Evolutionary conservation across 2,888 invertebrate species (phyloP).

Genomic region (Hoplodrina ambigua): DNA sequence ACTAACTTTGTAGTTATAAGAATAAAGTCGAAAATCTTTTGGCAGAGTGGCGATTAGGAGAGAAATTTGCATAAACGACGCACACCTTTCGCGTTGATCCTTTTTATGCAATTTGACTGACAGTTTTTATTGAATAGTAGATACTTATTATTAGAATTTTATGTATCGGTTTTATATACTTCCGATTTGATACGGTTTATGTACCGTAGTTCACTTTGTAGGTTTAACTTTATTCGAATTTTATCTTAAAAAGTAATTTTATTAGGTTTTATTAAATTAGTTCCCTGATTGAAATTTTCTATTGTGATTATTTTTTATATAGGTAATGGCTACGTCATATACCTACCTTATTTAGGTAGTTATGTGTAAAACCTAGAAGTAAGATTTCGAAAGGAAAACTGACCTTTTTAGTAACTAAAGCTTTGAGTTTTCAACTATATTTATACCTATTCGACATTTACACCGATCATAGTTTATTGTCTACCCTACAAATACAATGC

Average conservation of each 20-base stretch:
- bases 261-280: background rate
- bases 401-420: background rate
- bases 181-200: constrained; percentile 35
- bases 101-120: constrained; percentile 88
- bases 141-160: constrained; percentile 66
- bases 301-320: background rate
- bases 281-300: background rate
- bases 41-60: constrained; percentile 60
- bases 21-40: constrained; percentile 65
- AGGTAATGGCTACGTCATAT: too few relatives aligned
- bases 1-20: constrained; percentile 49
- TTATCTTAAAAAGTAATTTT: background rate
- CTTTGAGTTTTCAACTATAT: background rate
- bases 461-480: background rate
- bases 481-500: constrained; percentile 11
- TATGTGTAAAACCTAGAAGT: background rate
- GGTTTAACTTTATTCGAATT: background rate
- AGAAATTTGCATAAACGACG: constrained; percentile 87
- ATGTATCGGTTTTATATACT: constrained; percentile 54
- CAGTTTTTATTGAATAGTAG: constrained; percentile 76
- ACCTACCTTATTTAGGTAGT: background rate
- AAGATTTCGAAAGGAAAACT: background rate
- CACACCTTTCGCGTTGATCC: constrained; percentile 88
- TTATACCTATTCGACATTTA: too few relatives aligned
- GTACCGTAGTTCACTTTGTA: background rate